These are phyloP conservation scores for Falco peregrinus DNA, from an alignment of 2,797 vertebrate species.

Conservation along the genomic window DNA sequence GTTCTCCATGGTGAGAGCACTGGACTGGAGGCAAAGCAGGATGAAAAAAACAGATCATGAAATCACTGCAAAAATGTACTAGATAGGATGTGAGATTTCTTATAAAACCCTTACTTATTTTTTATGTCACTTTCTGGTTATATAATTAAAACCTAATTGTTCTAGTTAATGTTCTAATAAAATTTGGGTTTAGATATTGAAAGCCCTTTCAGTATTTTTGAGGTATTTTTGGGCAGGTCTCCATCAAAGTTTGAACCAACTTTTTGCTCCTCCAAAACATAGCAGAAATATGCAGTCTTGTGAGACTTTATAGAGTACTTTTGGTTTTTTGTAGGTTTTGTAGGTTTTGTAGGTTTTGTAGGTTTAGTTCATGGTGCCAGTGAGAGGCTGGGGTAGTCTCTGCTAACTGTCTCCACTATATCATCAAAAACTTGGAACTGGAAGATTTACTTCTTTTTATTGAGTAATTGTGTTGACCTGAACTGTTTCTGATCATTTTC, in stretches of 20 bases:
- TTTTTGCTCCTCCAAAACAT: background rate
- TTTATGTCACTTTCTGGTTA: background rate
- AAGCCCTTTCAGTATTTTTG: background rate
- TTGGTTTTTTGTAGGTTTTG: background rate
- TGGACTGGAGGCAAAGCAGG: background rate
- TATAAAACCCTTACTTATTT: background rate
- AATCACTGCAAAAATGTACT: background rate
- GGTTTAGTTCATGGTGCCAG: background rate
- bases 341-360: background rate
- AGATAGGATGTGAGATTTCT: background rate
- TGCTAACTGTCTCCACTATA: background rate
- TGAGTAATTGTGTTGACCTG: background rate
- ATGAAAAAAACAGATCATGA: background rate
- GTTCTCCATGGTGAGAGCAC: background rate
- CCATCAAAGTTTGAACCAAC: background rate
- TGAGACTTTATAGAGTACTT: background rate
- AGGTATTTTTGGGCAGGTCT: background rate
- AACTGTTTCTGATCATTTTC: background rate
- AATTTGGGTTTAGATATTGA: background rate
- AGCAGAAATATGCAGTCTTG: background rate
- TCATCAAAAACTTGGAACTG: background rate
- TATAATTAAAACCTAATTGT: background rate
- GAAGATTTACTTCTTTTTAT: background rate
- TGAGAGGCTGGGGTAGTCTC: background rate
- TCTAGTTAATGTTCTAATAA: background rate